Percentiles rank a stretch among this genome's conserved stretches.
Conservation (phyloP, 37 sponge, comb jelly and placozoan species). For the Bolinopsis microptera region DNA sequence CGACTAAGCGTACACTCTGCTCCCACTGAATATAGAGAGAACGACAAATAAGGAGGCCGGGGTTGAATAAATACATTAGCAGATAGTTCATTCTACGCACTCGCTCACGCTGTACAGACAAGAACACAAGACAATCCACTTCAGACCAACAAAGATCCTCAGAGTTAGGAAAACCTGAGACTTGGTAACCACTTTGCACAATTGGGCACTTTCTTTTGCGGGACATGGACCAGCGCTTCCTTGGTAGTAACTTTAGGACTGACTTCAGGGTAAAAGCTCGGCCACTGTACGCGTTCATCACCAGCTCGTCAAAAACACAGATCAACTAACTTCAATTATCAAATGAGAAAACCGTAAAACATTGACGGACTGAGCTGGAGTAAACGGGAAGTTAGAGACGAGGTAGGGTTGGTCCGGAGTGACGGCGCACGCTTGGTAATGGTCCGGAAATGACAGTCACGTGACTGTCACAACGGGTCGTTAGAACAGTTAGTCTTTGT, state of each 20-base stretch:
- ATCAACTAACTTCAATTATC: too few species aligned
- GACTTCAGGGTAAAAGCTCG: not conserved
- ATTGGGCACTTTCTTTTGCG: constrained; percentile 22
- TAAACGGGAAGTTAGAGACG: not conserved
- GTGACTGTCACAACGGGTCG: too few species aligned
- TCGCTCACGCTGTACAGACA: too few species aligned
- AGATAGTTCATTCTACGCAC: too few species aligned
- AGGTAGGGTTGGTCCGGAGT: not conserved
- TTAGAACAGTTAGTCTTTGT: not conserved
- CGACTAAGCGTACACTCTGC: too few species aligned
- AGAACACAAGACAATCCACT: too few species aligned
- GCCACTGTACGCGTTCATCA: not conserved
- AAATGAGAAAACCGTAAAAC: not conserved
- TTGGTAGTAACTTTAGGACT: not conserved
- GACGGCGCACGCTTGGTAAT: not conserved
- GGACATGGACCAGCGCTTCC: not conserved
- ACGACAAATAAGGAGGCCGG: too few species aligned
- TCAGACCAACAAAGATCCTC: too few species aligned
- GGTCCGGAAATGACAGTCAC: not conserved
- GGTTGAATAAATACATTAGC: too few species aligned
- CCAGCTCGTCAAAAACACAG: too few species aligned
- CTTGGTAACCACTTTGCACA: not conserved
- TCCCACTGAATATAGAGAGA: too few species aligned
- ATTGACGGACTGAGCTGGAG: not conserved
- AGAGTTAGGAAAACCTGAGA: constrained; percentile 39